Conservation (phyloP, 2,888 invertebrate species). For the Lypha dubia region DNA sequence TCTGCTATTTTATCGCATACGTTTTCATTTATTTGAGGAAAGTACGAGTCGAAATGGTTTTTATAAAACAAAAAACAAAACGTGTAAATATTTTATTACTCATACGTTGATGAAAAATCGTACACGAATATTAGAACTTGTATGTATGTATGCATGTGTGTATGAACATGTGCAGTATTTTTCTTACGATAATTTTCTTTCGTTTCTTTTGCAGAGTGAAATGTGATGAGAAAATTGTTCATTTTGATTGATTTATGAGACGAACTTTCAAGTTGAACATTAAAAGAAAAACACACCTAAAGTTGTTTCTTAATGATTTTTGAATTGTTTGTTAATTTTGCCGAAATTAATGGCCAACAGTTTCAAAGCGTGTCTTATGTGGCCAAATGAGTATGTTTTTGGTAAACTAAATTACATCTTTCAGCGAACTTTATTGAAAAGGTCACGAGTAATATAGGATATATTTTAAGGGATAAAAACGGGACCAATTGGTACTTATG, state of each 20-base stretch:
- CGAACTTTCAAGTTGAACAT: conserved; percentile 28
- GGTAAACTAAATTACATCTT: background rate
- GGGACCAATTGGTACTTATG: no score
- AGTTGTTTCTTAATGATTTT: background rate
- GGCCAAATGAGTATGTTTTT: background rate
- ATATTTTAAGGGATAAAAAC: no score
- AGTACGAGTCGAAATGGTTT: background rate
- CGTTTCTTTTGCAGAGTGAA: background rate
- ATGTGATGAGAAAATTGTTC: conserved; percentile 10
- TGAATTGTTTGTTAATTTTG: background rate
- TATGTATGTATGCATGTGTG: no score
- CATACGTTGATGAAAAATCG: conserved; percentile 7
- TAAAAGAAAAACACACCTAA: background rate
- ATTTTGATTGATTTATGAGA: conserved; percentile 37
- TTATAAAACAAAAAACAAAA: conserved; percentile 6
- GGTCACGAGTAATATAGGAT: no score
- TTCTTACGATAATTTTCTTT: background rate
- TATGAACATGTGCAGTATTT: no score
- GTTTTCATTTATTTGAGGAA: background rate
- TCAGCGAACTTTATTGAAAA: no score
- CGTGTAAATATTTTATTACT: conserved; percentile 33
- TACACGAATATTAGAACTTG: conserved; percentile 1
- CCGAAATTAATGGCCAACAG: conserved; percentile 21
- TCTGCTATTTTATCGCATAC: conserved; percentile 13
- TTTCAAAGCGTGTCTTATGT: no score